phyloP scores from a whole-genome alignment of 2,113 vertebrate genomes.

The Epinephelus moara region DNA sequence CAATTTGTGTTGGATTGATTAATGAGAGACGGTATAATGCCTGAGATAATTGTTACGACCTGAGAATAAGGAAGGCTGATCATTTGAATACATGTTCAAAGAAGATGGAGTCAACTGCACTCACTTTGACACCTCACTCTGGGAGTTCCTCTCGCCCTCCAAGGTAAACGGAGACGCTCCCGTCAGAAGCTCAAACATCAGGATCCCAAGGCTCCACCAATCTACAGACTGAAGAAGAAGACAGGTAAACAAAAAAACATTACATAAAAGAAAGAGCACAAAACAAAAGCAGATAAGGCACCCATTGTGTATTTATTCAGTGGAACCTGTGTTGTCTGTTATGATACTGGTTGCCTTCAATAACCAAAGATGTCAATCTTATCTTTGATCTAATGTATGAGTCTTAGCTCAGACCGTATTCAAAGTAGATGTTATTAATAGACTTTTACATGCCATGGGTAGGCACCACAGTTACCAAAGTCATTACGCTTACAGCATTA shows the following conservation, averaged over 20 bases:
- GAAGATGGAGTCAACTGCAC: conserved; percentile 43
- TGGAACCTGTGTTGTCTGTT: background rate
- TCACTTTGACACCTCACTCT: conserved; percentile 94
- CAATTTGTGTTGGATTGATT: background rate
- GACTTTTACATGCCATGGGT: no score
- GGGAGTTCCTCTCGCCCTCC: conserved; percentile 93
- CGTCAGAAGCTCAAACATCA: conserved; percentile 92
- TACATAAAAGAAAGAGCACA: background rate
- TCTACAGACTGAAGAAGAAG: conserved; percentile 87
- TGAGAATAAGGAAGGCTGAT: background rate
- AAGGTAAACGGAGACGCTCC: conserved; percentile 93
- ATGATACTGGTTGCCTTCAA: background rate
- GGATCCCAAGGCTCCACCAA: conserved; percentile 95
- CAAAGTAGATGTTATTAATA: no score
- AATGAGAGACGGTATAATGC: background rate
- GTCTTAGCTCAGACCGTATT: background rate
- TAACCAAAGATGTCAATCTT: background rate
- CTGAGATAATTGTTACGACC: background rate
- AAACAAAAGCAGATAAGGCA: background rate
- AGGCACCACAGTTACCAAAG: background rate
- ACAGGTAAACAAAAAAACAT: conserved; percentile 4
- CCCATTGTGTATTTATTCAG: background rate
- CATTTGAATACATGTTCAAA: background rate
- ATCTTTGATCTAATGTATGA: background rate
- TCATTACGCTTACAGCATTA: no score